Evolutionary conservation across 2,797 vertebrate genomes (phyloP).

Genomic region (Neoniphon sammara): DNA sequence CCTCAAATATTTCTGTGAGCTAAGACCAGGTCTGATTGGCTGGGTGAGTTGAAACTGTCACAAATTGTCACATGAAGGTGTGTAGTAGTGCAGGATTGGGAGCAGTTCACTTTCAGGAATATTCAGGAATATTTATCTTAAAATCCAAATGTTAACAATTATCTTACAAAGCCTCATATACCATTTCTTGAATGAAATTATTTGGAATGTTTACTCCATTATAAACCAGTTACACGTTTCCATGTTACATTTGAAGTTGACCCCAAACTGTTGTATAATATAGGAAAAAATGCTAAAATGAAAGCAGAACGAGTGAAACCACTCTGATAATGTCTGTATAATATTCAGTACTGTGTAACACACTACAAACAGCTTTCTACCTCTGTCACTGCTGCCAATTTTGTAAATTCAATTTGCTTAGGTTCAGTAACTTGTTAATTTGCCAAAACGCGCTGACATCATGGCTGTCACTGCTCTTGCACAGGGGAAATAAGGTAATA

Average conservation of each 20-base stretch:
- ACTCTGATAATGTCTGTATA: neutral
- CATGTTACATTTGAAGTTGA: neutral
- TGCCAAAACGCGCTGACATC: neutral
- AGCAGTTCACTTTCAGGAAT: neutral
- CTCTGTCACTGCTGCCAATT: neutral
- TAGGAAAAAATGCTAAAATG: neutral
- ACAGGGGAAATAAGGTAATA: neutral
- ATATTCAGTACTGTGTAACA: too few relatives aligned
- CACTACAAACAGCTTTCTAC: too few relatives aligned
- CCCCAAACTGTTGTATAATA: neutral
- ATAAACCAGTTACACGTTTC: neutral
- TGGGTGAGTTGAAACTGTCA: constrained; percentile 84
- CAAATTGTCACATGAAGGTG: neutral
- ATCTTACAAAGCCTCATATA: neutral
- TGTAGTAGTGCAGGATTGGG: neutral
- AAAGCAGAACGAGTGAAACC: neutral
- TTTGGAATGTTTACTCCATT: neutral
- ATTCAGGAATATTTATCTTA: neutral
- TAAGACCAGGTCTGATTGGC: constrained; percentile 91
- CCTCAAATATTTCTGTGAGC: constrained; percentile 93
- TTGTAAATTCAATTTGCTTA: neutral
- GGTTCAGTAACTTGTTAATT: neutral
- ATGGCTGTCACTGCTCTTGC: neutral
- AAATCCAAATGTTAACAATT: neutral
- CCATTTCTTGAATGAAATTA: neutral